phyloP scores from a whole-genome alignment of 2,888 invertebrate genomes.

The Pocota personata region DNA sequence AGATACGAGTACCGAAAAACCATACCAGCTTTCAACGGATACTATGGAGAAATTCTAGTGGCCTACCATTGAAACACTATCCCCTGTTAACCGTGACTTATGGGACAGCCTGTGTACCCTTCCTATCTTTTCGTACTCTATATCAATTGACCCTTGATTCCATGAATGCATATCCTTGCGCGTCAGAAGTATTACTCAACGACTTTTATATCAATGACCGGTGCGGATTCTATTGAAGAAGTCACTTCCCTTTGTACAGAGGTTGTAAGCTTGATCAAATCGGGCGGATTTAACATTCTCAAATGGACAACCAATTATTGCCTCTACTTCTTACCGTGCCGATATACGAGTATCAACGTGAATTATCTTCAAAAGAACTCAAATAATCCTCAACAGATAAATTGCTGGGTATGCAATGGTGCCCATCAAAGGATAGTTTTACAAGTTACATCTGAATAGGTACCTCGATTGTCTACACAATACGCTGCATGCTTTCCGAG shows the following conservation, averaged over 20 bases:
- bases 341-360: slow-evolving; percentile 25
- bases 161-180: neutral
- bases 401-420: slow-evolving; percentile 22
- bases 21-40: too few species aligned
- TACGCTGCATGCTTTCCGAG: slow-evolving; percentile 14
- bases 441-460: slow-evolving; percentile 3
- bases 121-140: too few species aligned
- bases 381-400: slow-evolving; percentile 23
- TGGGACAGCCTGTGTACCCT: too few species aligned
- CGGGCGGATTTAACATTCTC: neutral
- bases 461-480: neutral
- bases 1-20: too few species aligned
- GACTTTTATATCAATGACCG: neutral
- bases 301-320: neutral
- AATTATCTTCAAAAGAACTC: slow-evolving; percentile 25
- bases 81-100: too few species aligned
- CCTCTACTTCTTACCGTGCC: slow-evolving; percentile 14
- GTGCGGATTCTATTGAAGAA: neutral
- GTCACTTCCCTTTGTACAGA: neutral
- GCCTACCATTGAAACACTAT: too few species aligned
- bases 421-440: slow-evolving; percentile 39
- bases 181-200: neutral
- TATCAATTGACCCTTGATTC: too few species aligned
- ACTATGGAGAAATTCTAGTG: too few species aligned
- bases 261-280: neutral